A percentile compares a stretch with the other conserved stretches of the same genome.
phyloP scores from a whole-genome alignment of 92 coral and sea anemone species.

The Montipora capitata region DNA sequence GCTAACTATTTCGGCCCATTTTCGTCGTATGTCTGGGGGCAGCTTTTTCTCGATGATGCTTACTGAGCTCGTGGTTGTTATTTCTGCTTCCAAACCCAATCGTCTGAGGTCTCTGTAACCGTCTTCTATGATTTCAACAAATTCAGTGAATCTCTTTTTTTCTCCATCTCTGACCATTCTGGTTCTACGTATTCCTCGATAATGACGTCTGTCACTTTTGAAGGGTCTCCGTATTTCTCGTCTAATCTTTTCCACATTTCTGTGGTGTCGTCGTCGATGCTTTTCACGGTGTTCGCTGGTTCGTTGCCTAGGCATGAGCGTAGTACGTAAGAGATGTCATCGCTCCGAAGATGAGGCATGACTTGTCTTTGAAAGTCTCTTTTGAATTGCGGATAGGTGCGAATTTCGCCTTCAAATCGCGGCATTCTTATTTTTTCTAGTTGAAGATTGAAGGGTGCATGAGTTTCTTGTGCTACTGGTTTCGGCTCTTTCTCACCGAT shows the following conservation, averaged over 20 bases:
- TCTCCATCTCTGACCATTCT: constrained; percentile 71
- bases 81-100: constrained; percentile 74
- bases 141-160: constrained; percentile 57
- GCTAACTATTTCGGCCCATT: constrained; percentile 14
- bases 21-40: neutral
- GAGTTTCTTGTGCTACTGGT: no score
- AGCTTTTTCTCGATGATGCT: constrained; percentile 59
- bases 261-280: constrained; percentile 63
- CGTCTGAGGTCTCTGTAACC: constrained; percentile 71
- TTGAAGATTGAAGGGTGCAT: constrained; percentile 9
- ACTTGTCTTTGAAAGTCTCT: constrained; percentile 71
- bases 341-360: constrained; percentile 20
- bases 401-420: neutral
- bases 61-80: constrained; percentile 80
- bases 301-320: constrained; percentile 69
- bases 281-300: constrained; percentile 42
- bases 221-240: constrained; percentile 77
- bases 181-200: constrained; percentile 39
- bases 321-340: no score
- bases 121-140: constrained; percentile 62
- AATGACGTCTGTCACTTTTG: constrained; percentile 58
- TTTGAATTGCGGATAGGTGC: constrained; percentile 69
- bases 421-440: constrained; percentile 8
- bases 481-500: no score
- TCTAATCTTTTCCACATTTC: constrained; percentile 71